Conservation (phyloP, 2,888 invertebrate genomes). For the Sabellastarte sp. region DNA sequence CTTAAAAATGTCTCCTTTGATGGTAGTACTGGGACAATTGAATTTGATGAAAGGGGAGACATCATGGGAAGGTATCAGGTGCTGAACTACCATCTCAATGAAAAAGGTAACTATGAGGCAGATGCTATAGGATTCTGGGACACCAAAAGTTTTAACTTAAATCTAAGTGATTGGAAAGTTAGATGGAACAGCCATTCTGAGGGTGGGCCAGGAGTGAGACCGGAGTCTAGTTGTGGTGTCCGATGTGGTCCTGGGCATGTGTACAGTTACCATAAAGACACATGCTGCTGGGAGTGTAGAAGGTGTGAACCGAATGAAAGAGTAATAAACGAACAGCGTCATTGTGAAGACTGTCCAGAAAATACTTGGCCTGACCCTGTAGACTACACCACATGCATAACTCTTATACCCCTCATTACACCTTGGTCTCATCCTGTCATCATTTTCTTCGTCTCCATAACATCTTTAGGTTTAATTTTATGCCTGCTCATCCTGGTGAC, state of each 20-base stretch:
- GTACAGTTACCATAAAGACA: slow-evolving; percentile 40
- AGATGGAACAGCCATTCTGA: slow-evolving; percentile 13
- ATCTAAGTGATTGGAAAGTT: slow-evolving; percentile 24
- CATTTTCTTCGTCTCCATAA: slow-evolving; percentile 16
- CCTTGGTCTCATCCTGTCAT: slow-evolving; percentile 25
- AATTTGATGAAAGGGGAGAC: slow-evolving; percentile 45
- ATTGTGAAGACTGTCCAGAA: slow-evolving; percentile 36
- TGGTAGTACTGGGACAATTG: slow-evolving; percentile 37
- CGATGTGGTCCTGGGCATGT: slow-evolving; percentile 34
- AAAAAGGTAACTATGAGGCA: slow-evolving; percentile 12
- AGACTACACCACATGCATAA: slow-evolving; percentile 13
- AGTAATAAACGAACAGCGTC: slow-evolving; percentile 34
- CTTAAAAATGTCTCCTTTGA: slow-evolving; percentile 29
- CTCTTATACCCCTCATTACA: slow-evolving; percentile 15
- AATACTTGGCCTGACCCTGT: slow-evolving; percentile 28
- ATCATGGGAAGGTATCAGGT: slow-evolving; percentile 39
- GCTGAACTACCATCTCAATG: slow-evolving; percentile 32
- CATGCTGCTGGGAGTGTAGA: slow-evolving; percentile 49
- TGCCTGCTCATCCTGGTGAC: slow-evolving; percentile 28
- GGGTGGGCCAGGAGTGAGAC: background rate
- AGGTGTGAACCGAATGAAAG: slow-evolving; percentile 42
- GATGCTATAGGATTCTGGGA: slow-evolving; percentile 39
- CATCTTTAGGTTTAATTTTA: slow-evolving; percentile 24
- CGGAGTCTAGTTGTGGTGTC: slow-evolving; percentile 25
- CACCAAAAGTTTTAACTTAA: slow-evolving; percentile 29